Conservation (phyloP, 2,113 vertebrate genomes). For the Eira barbara region DNA sequence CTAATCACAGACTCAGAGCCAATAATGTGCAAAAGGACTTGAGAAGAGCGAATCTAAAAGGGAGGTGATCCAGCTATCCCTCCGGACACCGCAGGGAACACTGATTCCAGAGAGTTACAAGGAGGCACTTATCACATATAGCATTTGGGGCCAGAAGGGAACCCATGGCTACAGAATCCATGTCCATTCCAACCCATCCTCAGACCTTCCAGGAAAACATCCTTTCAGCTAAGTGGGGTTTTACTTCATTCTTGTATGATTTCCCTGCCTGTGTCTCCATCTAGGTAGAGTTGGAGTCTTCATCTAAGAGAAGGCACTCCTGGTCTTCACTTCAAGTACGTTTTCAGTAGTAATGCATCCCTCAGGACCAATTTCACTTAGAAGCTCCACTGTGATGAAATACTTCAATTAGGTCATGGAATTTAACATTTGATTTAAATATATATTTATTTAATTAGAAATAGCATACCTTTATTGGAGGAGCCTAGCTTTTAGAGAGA, state of each 20-base stretch:
- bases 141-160: neutral
- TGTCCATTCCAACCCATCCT: fast-evolving
- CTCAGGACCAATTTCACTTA: neutral
- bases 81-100: neutral
- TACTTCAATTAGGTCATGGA: neutral
- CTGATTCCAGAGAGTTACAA: fast-evolving
- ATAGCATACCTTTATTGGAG: neutral
- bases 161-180: too few species aligned
- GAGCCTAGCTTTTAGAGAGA: neutral
- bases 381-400: neutral
- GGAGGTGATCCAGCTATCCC: neutral
- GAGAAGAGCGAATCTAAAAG: neutral
- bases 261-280: neutral
- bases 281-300: neutral
- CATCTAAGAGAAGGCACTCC: neutral
- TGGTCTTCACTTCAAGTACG: neutral
- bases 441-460: neutral
- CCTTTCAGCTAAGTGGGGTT: neutral
- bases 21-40: neutral
- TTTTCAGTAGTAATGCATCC: neutral
- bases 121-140: fast-evolving
- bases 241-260: neutral
- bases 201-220: neutral
- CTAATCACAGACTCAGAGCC: neutral
- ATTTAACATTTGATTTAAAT: neutral